Evolutionary conservation across 2,888 invertebrate genomes (phyloP), one percentile per base, ranked within the genome.

Genomic region (Meteorus cinctellus): DNA sequence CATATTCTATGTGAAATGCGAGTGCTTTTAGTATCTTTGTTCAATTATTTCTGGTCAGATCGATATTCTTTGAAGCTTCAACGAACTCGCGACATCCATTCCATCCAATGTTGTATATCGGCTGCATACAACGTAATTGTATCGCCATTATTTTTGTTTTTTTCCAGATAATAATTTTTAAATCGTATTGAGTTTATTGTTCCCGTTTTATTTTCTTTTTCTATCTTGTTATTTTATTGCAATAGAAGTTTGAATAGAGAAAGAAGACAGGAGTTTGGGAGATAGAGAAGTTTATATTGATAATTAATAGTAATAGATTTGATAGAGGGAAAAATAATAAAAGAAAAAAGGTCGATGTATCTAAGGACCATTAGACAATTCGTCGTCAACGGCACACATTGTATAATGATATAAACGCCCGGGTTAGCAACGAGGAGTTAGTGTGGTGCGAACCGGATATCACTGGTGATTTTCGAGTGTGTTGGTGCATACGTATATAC

Each of bases 401-500:
- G 45, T 55, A 71, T 62, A 62, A 45, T 41, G 14, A 62, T 71
- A 71, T 71, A 62, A 71, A 71, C 24, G 48, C 63, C 45, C 45
- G 36, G 67, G 72, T 62, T 71, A 62, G 59, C 62, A 71, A 71
- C 69, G 71, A 36, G 29, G n/a, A 60, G 27, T 48, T 41, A 77
- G 78, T 79, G 79, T 77, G 68, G 78, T 78, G 79, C 77, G 62
- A 80, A 77, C 80, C 80, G 81, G 80, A 81, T 81, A 81, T 78
- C 71, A 75, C 79, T 78, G 78, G 80, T 81, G 79, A 74, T 81
- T 80, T 79, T 77, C 77, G 77, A 78, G 80, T 81, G 80, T 79
- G 71, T 75, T 78, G 75, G 60, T 60, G 60, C 19, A 71, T 62
- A 62, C 27, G 27, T 59, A 59, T 19, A 19, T 36, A 66, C 68